Evolutionary conservation across 2,113 vertebrate species (phyloP).

Genomic region (Oreocharis arfaki): DNA sequence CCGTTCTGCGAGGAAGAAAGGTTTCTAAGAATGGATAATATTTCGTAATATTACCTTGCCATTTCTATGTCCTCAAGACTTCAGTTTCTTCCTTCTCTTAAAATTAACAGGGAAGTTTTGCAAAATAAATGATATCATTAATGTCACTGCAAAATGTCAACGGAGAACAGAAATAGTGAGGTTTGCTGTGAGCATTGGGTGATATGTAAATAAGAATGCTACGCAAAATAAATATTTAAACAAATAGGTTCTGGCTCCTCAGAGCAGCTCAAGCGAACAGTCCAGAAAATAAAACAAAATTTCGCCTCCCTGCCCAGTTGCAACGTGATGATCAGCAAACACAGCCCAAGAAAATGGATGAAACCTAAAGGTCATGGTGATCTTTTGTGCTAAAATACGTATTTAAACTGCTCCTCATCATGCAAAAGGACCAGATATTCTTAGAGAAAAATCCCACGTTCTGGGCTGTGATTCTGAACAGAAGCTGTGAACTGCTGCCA

Average conservation of each 20-base stretch:
- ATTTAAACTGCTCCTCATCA: neutral
- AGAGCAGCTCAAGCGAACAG: neutral
- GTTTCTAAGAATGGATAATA: neutral
- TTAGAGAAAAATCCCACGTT: neutral
- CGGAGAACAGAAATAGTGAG: neutral
- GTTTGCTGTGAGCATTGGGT: neutral
- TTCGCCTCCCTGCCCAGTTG: fast-evolving
- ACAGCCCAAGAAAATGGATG: neutral
- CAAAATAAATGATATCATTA: neutral
- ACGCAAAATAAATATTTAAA: neutral
- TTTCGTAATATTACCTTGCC: neutral
- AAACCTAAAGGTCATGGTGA: neutral
- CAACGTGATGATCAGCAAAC: neutral
- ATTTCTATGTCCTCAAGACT: neutral
- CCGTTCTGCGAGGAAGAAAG: neutral
- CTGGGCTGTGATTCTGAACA: neutral
- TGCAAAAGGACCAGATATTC: neutral
- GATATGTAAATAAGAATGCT: neutral
- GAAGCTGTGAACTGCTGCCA: neutral
- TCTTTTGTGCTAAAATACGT: neutral
- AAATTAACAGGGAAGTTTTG: neutral
- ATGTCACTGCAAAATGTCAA: neutral
- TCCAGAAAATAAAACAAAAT: neutral
- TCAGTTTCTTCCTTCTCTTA: neutral
- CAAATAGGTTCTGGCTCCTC: neutral